Conservation (phyloP, 2,888 invertebrate species). For the Leptinotarsa haldemani region DNA sequence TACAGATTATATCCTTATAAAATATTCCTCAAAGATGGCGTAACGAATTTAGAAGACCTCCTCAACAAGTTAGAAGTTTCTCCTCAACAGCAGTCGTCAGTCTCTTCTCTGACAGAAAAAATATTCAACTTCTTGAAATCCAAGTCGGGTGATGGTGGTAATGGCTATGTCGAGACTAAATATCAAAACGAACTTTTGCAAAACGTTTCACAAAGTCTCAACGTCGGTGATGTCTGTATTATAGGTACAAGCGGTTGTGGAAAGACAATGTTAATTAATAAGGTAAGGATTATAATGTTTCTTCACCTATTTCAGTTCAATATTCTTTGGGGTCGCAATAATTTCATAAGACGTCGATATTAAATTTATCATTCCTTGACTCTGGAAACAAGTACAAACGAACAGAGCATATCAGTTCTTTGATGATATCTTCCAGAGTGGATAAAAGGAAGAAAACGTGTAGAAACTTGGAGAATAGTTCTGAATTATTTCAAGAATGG, state of each 20-base stretch:
- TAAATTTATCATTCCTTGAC: too few relatives aligned
- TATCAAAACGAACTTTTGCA: conserved; percentile 84
- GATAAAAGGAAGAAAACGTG: too few relatives aligned
- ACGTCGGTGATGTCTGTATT: conserved; percentile 87
- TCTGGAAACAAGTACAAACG: too few relatives aligned
- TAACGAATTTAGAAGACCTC: conserved; percentile 77
- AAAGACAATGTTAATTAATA: conserved; percentile 84
- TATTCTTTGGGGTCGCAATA: too few relatives aligned
- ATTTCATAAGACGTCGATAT: too few relatives aligned
- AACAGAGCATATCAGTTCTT: too few relatives aligned
- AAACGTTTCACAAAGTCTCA: conserved; percentile 82
- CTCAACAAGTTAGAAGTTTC: conserved; percentile 73
- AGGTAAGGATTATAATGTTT: conserved; percentile 66
- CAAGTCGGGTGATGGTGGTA: conserved; percentile 31
- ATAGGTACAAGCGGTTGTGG: conserved; percentile 93
- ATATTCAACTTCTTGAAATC: conserved; percentile 12
- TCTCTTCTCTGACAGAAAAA: conserved; percentile 29
- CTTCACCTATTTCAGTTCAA: not conserved
- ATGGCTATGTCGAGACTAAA: conserved; percentile 74
- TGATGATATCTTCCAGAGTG: too few relatives aligned
- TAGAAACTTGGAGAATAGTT: too few relatives aligned
- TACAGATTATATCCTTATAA: conserved; percentile 87
- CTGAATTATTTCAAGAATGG: too few relatives aligned
- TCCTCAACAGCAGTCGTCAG: conserved; percentile 36
- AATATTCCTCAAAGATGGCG: conserved; percentile 81